Conservation (phyloP, 2,888 invertebrate species). For the Philhelius pedissequus region DNA sequence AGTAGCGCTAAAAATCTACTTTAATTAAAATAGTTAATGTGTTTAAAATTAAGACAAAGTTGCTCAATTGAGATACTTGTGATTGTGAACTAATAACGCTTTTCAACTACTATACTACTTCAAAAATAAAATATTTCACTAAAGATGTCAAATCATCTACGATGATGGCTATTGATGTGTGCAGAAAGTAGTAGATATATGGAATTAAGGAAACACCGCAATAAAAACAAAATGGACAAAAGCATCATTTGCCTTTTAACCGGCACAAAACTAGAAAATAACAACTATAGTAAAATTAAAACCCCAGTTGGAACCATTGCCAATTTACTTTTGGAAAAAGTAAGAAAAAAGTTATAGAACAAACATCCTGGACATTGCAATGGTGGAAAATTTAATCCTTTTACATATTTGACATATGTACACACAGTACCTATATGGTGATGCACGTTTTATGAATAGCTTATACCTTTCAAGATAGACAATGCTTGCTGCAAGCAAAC, state of each 20-base stretch:
- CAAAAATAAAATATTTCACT: too few relatives aligned
- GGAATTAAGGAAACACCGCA: background rate
- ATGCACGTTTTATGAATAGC: constrained; percentile 16
- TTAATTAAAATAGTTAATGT: too few relatives aligned
- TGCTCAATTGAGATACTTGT: too few relatives aligned
- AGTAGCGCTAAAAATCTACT: too few relatives aligned
- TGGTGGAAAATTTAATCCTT: constrained; percentile 52
- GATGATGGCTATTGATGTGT: background rate
- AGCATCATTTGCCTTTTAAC: constrained; percentile 25
- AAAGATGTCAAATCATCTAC: constrained; percentile 6
- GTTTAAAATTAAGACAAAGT: too few relatives aligned
- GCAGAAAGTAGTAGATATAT: background rate
- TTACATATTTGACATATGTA: background rate
- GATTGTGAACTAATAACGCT: too few relatives aligned
- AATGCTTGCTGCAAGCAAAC: background rate
- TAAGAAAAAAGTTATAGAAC: constrained; percentile 3
- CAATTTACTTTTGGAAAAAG: constrained; percentile 36
- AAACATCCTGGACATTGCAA: constrained; percentile 37
- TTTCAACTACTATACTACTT: too few relatives aligned
- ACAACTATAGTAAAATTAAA: constrained; percentile 23
- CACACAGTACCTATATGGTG: background rate
- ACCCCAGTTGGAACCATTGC: constrained; percentile 28
- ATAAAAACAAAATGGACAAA: background rate
- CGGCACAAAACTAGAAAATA: background rate
- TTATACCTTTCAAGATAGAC: constrained; percentile 40